Percentiles rank a stretch among this genome's conserved stretches.
Conservation (phyloP, 2,888 invertebrate genomes). For the Piscicola geometra region DNA sequence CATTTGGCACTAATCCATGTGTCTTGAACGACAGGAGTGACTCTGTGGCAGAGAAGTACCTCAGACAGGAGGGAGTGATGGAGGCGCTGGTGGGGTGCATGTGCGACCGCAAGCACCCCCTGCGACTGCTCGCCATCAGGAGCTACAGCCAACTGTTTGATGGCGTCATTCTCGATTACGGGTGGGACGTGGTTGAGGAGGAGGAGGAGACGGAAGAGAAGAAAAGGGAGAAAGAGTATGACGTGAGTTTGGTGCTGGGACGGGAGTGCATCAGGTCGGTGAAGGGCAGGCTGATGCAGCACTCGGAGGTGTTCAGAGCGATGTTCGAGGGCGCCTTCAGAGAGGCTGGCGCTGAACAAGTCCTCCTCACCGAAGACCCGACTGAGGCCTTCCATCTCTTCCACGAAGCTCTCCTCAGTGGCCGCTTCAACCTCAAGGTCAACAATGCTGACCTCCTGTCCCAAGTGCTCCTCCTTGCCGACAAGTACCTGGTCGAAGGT, state of each 20-base stretch:
- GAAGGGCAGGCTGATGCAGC: not conserved
- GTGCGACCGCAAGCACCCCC: conserved; percentile 4
- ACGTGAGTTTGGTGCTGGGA: not conserved
- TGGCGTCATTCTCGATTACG: not conserved
- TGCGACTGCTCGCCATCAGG: not conserved
- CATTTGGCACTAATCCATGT: no score
- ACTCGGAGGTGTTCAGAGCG: not conserved
- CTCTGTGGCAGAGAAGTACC: no score
- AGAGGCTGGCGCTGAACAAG: not conserved
- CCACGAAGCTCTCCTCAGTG: not conserved
- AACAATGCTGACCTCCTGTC: not conserved
- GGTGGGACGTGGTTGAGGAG: not conserved
- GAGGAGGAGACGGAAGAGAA: not conserved
- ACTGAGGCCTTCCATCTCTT: not conserved
- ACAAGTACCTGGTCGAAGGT: not conserved
- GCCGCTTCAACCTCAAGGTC: not conserved
- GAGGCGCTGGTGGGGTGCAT: not conserved
- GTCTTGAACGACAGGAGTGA: no score
- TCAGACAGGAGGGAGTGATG: not conserved
- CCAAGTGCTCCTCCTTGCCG: not conserved
- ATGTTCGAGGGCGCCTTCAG: not conserved
- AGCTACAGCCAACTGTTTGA: not conserved
- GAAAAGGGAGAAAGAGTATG: not conserved
- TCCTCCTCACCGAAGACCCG: not conserved
- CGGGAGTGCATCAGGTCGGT: not conserved